These are phyloP conservation scores for Sebastes hopkinsi DNA, from an alignment of 2,797 vertebrate species.

Conservation along the genomic window DNA sequence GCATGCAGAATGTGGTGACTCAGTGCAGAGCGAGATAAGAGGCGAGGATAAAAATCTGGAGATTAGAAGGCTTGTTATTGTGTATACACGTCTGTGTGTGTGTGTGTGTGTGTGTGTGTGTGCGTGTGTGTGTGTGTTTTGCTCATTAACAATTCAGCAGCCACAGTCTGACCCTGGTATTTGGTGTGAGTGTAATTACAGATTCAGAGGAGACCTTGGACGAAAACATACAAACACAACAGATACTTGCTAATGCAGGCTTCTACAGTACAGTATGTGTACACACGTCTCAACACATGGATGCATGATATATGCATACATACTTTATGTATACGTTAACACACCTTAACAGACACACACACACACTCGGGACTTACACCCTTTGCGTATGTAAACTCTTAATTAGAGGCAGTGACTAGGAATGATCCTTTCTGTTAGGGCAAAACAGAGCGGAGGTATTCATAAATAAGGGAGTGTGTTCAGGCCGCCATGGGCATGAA, in stretches of 20 bases:
- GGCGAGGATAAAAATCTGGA: conserved; percentile 55
- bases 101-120: not conserved
- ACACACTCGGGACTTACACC: not conserved
- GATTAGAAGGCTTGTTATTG: conserved; percentile 48
- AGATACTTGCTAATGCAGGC: not conserved
- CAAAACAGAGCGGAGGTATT: conserved; percentile 34
- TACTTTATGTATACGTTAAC: not conserved
- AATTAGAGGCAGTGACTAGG: conserved; percentile 46
- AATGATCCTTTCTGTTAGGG: conserved; percentile 50
- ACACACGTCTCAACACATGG: not conserved
- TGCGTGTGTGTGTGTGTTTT: not conserved
- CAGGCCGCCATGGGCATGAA: conserved; percentile 32
- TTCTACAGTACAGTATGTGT: not conserved
- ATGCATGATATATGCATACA: not conserved
- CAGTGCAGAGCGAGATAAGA: conserved; percentile 58
- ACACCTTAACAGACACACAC: not conserved
- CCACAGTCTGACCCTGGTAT: conserved; percentile 62
- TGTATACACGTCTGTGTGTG: not conserved
- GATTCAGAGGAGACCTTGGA: conserved; percentile 59
- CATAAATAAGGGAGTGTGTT: conserved; percentile 51
- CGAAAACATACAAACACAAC: conserved; percentile 32
- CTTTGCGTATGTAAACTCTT: conserved; percentile 50
- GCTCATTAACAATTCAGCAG: conserved; percentile 60
- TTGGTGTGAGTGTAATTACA: conserved; percentile 59
- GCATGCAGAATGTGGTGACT: conserved; percentile 61